Base-by-base conservation (phyloP, 2,797 vertebrate species). In the Tenualosa ilisha region DNA sequence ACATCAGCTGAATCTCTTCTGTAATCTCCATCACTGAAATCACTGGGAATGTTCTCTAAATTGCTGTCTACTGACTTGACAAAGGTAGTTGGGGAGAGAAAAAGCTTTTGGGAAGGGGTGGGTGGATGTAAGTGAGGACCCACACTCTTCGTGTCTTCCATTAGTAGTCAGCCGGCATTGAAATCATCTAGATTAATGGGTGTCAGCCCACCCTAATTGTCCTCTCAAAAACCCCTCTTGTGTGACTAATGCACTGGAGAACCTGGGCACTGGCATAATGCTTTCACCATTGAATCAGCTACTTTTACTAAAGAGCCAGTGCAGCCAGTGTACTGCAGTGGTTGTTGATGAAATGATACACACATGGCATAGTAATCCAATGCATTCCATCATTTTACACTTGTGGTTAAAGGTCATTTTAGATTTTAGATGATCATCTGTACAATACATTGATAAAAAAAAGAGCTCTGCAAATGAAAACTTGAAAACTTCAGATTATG, bases 231-330 rank as follows among this genome's bases (percentile, higher is more conserved):
- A 79, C 26, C 72, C 72, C 72, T 79, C 72, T 79, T 43, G 72
- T 79, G 72, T 43, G 72, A 79, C 72, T 79, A 79, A 79, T 79
- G 72, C 72, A 79, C 72, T 79, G 17, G 40, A 79, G 37, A 79
- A 22, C 37, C 72, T 79, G 37, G 72, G 17, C 40, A 46, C 72
- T 22, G 51, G 46, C 79, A 7, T 81, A 56, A 50, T 59, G 26
- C 40, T 81, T 17, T 49, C 81, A 81, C 22, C 17, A 81, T 43
- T 81, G 40, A 61, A 53, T 54, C 24, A 53, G 40, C 53, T 91
- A 83, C 82, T 89, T 87, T 92, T 92, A 90, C 89, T 89, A 89
- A 91, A 91, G 89, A 86, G 89, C 92, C 91, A 91, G 37, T 72
- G 65, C 40, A 37, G 65, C 31, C 31, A 31, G 31, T 31, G 31